Percentiles rank a stretch among this genome's conserved stretches.
Evolutionary conservation across 2,888 invertebrate species (phyloP).

Genomic region (Lissocephala sabroskyi): DNA sequence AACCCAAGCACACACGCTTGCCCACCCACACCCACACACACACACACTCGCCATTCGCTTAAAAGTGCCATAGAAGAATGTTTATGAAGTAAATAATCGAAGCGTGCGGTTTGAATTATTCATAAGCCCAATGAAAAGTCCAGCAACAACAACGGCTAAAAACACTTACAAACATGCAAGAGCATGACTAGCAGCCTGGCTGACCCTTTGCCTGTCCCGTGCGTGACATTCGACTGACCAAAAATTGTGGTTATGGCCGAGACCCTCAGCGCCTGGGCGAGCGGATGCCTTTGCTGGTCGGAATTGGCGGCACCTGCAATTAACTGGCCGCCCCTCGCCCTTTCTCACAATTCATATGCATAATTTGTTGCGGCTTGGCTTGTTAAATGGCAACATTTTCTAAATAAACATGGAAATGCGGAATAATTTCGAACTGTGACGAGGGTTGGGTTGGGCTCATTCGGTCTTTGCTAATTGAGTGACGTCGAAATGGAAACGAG

Average conservation of each 20-base stretch:
- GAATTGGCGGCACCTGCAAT: too few species aligned
- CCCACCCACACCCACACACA: neutral
- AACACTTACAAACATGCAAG: constrained; percentile 10
- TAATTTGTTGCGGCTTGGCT: too few species aligned
- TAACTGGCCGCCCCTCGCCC: too few species aligned
- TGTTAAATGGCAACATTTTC: too few species aligned
- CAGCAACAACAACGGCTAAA: constrained; percentile 1
- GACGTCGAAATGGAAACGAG: too few species aligned
- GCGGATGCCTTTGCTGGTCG: neutral
- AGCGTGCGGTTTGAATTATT: constrained; percentile 64
- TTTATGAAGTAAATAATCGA: constrained; percentile 68
- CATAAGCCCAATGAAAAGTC: constrained; percentile 60
- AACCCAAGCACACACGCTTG: neutral
- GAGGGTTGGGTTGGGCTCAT: too few species aligned
- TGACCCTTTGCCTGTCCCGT: constrained; percentile 18
- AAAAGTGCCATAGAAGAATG: constrained; percentile 27
- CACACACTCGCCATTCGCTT: neutral
- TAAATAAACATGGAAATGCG: too few species aligned
- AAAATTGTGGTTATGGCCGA: constrained; percentile 32
- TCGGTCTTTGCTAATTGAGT: too few species aligned
- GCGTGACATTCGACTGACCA: constrained; percentile 45
- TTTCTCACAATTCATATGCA: too few species aligned
- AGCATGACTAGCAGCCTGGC: constrained; percentile 1
- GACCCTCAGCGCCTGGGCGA: neutral
- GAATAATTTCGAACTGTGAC: too few species aligned